Evolutionary conservation across 2,888 invertebrate genomes (phyloP), one percentile per base, ranked within the genome.

Genomic region (Phorcus lineatus): DNA sequence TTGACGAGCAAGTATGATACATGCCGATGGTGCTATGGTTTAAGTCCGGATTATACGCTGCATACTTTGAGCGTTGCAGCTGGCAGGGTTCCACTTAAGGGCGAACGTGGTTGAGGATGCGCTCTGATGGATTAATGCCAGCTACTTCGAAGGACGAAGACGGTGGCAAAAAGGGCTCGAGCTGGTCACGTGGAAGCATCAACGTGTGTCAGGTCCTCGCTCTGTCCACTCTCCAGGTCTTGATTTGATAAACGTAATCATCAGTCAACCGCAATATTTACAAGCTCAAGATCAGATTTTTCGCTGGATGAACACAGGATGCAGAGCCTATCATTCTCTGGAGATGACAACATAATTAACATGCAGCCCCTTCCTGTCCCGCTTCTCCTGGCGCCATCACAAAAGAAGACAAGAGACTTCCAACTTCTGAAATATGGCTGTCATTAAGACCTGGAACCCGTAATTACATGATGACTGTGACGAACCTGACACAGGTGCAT

Each of bases 321-420:
- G 62, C 28, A 28, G 62, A 62, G 24, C 17, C 62, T 28, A 47
- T 47, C 47, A 47, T 47, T 47, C 62, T 62, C 22, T 17, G 17
- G 62, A 62, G 62, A 62, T 62, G 62, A 62, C 62, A 62, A 24
- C 24, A 62, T 62, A 62, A 62, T 62, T 62, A 62, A 28, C 62
- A 24, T 62, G 62, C 28, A 62, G 13, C 28, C 62, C 62, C 62
- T 28, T 24, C 28, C 62, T 62, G 22, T 28, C n/a, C 28, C 16
- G 16, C 28, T 24, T 11, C 16, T 28, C 24, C 28, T 19, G 28
- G 28, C 24, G 62, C 62, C 62, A 24, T 62, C 62, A 62, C 24
- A 62, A 28, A 62, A 62, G 47, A 47, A 47, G 47, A 47, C 62
- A 28, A 24, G 28, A 62, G 28, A 62, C 62, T 62, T 62, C 62